Evolutionary conservation across 1,140 invertebrate species (phyloP), one percentile per base, ranked within the genome.

Genomic region (Solenopsis fugax): DNA sequence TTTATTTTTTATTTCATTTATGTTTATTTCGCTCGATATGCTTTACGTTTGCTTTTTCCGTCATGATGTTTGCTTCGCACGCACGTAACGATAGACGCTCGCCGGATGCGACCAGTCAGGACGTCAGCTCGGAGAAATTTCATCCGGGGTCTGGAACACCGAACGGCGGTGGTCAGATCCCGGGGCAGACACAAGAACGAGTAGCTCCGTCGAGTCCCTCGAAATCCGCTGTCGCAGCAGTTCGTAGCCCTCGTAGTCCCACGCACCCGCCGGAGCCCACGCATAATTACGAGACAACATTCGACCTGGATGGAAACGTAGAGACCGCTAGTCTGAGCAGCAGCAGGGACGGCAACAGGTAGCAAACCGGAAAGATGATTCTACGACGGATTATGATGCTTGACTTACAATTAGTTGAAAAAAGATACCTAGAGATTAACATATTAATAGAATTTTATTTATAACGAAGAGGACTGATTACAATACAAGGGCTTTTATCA

Each of bases 221-320:
- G 62, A 95, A 95, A 85, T 90, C 93, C n/a, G 91, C 93, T 16
- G 92, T 93, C 52, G 64, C 50, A 72, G 80, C 92, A 3, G 90
- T 92, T n/a, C 91, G 93, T 75, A 95, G 93, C 89, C 90, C 94
- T 69, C 93, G 93, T 78, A 94, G 92, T 48, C 91, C 95, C 16
- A 94, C 93, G 9, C 93, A 93, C 58, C 89, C 92, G 41, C 89
- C 93, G 67, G 92, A 93, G n/a, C 71, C 88, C 34, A 88, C 80
- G 16, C 97, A 97, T 93, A 97, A 98, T 95, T 97, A 97, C 88
- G 97, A 98, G 93, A 98, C 97, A 6, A 98, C 97, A 3, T 98
- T 98, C 93, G 97, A 98, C 95, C 95, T 97, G 75, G 97, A 98
- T 87, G 97, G 97, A 41, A 98, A 98, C 95, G 97, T 98, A 75